These are phyloP conservation scores for Aphodius sticticus DNA, from an alignment of 2,888 invertebrate genomes.

Conservation along the genomic window DNA sequence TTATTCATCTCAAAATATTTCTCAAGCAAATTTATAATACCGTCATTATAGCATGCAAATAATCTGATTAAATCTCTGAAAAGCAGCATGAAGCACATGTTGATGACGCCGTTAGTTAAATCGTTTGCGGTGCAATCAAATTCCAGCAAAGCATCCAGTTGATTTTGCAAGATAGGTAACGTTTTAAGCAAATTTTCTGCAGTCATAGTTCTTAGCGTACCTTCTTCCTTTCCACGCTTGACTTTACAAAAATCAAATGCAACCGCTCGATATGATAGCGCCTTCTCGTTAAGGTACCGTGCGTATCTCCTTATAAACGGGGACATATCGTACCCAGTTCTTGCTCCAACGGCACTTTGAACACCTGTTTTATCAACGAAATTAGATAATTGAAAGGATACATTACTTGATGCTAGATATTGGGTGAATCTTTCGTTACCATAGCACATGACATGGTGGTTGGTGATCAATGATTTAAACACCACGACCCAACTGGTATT, in stretches of 20 bases:
- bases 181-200: slow-evolving; percentile 98
- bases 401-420: slow-evolving; percentile 99
- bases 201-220: slow-evolving; percentile 96
- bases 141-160: slow-evolving; percentile 95
- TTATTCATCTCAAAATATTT: slow-evolving; percentile 99
- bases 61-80: slow-evolving; percentile 98
- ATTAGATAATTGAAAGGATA: slow-evolving; percentile 97
- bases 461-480: slow-evolving; percentile 97
- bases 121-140: slow-evolving; percentile 98
- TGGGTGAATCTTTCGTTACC: slow-evolving; percentile 99
- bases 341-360: slow-evolving; percentile 83
- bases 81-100: slow-evolving; percentile 98
- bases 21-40: slow-evolving; percentile 97
- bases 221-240: slow-evolving; percentile 98
- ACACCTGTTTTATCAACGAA: slow-evolving; percentile 98
- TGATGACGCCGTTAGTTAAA: slow-evolving; percentile 93
- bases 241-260: slow-evolving; percentile 99
- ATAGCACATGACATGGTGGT: slow-evolving; percentile 99
- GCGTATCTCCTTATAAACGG: slow-evolving; percentile 98
- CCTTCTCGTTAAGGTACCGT: slow-evolving; percentile 99
- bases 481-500: slow-evolving; percentile 99
- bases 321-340: slow-evolving; percentile 95
- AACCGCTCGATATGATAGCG: slow-evolving; percentile 96
- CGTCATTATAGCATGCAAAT: slow-evolving; percentile 99
- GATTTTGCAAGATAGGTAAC: slow-evolving; percentile 94